Conservation (phyloP, 1,140 invertebrate genomes). For the Drosophila bocki region DNA sequence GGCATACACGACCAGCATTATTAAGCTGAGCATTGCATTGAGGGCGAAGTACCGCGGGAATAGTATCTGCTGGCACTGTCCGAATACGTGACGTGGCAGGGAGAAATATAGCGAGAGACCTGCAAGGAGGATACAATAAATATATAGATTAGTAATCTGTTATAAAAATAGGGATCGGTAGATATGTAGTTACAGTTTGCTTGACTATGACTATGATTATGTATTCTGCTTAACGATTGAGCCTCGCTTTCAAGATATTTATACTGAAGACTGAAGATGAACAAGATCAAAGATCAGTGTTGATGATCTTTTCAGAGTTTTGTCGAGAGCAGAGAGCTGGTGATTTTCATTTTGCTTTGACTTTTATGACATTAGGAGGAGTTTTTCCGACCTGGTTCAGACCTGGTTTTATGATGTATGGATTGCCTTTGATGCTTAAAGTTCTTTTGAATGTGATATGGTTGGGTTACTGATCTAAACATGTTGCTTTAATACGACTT, state of each 20-base stretch:
- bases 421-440: not conserved
- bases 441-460: not conserved
- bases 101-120: constrained; percentile 93
- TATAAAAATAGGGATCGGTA: too few species aligned
- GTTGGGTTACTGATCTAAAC: not conserved
- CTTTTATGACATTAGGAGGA: not conserved
- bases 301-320: not conserved
- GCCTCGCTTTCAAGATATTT: not conserved
- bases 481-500: not conserved
- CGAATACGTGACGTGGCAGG: constrained; percentile 92
- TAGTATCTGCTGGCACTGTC: constrained; percentile 92
- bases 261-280: not conserved
- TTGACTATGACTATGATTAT: not conserved
- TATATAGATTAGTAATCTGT: not conserved
- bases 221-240: too few species aligned
- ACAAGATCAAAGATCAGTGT: not conserved
- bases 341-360: not conserved
- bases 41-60: constrained; percentile 94
- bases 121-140: constrained; percentile 72
- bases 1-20: constrained; percentile 89
- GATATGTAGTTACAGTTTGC: constrained; percentile 28
- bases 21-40: constrained; percentile 90
- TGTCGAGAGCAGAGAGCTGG: too few species aligned
- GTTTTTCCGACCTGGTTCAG: not conserved
- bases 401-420: not conserved